These are phyloP conservation scores for Andrena cerasifolii DNA, from an alignment of 1,140 invertebrate species.

Conservation along the genomic window DNA sequence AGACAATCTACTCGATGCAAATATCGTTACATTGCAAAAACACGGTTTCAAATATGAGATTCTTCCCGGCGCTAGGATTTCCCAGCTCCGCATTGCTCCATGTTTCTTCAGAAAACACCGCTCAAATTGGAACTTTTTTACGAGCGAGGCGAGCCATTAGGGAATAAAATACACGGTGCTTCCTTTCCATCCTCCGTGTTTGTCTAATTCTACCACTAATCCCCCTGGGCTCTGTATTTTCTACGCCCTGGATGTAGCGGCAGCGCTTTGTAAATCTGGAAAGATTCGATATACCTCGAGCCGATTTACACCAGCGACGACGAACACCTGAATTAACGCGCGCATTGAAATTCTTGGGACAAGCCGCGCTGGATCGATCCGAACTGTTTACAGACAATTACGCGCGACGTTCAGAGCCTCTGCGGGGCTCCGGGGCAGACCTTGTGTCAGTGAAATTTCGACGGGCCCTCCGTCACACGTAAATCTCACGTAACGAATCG, in stretches of 20 bases:
- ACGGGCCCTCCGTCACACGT: neutral
- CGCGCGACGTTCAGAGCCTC: no score
- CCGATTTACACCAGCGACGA: no score
- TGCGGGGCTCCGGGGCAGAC: neutral
- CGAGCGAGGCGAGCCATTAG: neutral
- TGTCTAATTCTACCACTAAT: neutral
- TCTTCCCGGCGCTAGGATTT: neutral
- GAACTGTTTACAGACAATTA: neutral
- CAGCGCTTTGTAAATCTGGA: no score
- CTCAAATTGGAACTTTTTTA: neutral
- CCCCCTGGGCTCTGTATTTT: no score
- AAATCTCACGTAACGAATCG: conserved; percentile 34
- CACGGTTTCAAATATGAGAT: neutral
- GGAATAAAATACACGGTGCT: neutral
- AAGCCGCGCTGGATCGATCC: no score
- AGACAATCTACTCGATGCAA: no score
- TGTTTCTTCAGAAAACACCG: conserved; percentile 12
- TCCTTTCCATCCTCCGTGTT: neutral
- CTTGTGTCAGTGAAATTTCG: conserved; percentile 7
- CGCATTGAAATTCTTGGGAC: no score
- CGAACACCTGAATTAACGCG: no score
- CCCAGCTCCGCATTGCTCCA: neutral
- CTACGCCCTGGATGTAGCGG: no score
- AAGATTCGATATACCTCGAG: no score
- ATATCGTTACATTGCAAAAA: neutral